Conservation (phyloP, 92 coral and sea anemone species). For the Paragorgia papillata region DNA sequence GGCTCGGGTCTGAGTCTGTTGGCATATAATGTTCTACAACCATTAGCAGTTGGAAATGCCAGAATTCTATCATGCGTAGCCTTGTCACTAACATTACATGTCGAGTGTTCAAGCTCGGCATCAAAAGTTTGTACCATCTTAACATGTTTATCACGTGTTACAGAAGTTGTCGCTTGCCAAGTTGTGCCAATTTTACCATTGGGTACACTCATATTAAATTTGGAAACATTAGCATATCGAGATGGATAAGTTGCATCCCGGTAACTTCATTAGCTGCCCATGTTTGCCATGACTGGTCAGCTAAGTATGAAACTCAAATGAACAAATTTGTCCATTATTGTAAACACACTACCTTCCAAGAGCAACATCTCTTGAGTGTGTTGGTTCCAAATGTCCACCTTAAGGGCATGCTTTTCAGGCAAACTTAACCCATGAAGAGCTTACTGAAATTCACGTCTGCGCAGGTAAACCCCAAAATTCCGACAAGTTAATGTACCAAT, state of each 20-base stretch:
- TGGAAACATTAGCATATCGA: slow-evolving; percentile 65
- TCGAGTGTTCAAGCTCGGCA: slow-evolving; percentile 10
- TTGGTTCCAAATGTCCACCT: slow-evolving; percentile 44
- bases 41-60: slow-evolving; percentile 58
- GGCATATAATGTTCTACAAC: slow-evolving; percentile 49
- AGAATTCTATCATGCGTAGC: slow-evolving; percentile 27
- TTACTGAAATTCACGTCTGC: slow-evolving; percentile 60
- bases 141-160: slow-evolving; percentile 27
- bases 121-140: slow-evolving; percentile 15
- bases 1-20: slow-evolving; percentile 56
- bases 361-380: slow-evolving; percentile 43
- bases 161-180: slow-evolving; percentile 49
- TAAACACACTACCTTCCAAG: slow-evolving; percentile 53
- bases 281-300: slow-evolving; percentile 67
- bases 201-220: neutral
- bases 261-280: slow-evolving; percentile 67
- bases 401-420: slow-evolving; percentile 32
- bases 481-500: slow-evolving; percentile 51
- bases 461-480: slow-evolving; percentile 56
- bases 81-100: slow-evolving; percentile 9
- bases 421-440: slow-evolving; percentile 49
- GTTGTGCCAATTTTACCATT: slow-evolving; percentile 30
- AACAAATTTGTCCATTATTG: slow-evolving; percentile 54
- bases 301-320: slow-evolving; percentile 63
- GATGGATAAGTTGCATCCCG: slow-evolving; percentile 70